Conservation (phyloP, 2,888 invertebrate species). For the Chrysolina haemoptera region DNA sequence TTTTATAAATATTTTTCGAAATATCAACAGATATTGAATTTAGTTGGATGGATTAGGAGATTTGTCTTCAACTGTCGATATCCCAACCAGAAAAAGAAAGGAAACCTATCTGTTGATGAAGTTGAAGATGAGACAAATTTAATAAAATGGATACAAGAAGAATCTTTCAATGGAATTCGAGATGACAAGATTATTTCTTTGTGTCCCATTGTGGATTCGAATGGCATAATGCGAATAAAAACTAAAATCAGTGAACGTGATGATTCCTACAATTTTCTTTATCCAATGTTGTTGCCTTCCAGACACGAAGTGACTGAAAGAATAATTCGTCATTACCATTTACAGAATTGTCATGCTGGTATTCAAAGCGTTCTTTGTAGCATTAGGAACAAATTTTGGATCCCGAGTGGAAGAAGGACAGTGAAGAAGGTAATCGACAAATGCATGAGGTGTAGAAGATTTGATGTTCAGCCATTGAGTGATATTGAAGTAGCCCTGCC, state of each 20-base stretch:
- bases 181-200: neutral
- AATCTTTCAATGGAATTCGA: neutral
- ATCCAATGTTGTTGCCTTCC: too few relatives aligned
- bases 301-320: too few relatives aligned
- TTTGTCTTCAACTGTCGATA: neutral
- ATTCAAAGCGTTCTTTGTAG: too few relatives aligned
- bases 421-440: too few relatives aligned
- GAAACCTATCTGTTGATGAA: neutral
- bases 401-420: too few relatives aligned
- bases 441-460: neutral
- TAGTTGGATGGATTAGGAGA: neutral
- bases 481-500: neutral
- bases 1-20: neutral
- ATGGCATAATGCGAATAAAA: too few relatives aligned
- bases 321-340: too few relatives aligned
- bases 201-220: too few relatives aligned
- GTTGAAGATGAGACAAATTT: neutral
- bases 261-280: too few relatives aligned
- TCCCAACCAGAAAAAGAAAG: neutral
- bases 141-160: neutral
- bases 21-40: neutral
- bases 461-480: neutral
- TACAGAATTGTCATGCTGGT: too few relatives aligned
- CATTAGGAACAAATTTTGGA: too few relatives aligned
- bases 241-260: too few relatives aligned